phyloP scores from a whole-genome alignment of 2,797 vertebrate genomes.

The Harpagifer antarcticus region DNA sequence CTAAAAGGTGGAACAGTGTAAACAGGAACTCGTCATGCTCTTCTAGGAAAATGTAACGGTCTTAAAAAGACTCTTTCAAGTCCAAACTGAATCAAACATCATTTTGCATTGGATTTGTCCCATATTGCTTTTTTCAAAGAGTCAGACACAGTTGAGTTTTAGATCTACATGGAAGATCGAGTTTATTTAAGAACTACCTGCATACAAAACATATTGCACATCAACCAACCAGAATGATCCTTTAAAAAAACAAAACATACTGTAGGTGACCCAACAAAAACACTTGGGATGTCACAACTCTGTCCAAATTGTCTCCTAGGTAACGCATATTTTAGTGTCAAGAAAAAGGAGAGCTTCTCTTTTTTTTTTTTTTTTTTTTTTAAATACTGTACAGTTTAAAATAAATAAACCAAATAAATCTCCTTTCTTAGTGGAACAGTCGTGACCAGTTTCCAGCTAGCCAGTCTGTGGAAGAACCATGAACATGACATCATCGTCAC shows the following conservation, averaged over 20 bases:
- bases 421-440: constrained; percentile 94
- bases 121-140: background rate
- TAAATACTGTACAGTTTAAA: constrained; percentile 99
- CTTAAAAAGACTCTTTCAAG: background rate
- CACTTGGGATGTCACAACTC: constrained; percentile 96
- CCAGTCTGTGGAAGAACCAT: constrained; percentile 90
- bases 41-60: background rate
- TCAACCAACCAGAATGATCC: constrained; percentile 98
- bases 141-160: constrained; percentile 48
- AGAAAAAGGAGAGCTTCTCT: constrained; percentile 92
- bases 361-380: constrained; percentile 87
- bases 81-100: background rate
- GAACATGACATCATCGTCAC: constrained; percentile 81
- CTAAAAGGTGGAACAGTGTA: no score
- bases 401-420: constrained; percentile 99
- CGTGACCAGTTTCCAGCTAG: constrained; percentile 91
- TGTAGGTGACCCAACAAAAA: constrained; percentile 93
- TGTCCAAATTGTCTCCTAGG: constrained; percentile 91
- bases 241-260: constrained; percentile 90
- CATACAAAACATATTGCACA: constrained; percentile 99
- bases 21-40: background rate
- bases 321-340: constrained; percentile 94
- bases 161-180: constrained; percentile 96
- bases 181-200: constrained; percentile 99
- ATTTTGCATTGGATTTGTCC: background rate